phyloP scores from a whole-genome alignment of 2,113 vertebrate species.

The Laticauda colubrina region DNA sequence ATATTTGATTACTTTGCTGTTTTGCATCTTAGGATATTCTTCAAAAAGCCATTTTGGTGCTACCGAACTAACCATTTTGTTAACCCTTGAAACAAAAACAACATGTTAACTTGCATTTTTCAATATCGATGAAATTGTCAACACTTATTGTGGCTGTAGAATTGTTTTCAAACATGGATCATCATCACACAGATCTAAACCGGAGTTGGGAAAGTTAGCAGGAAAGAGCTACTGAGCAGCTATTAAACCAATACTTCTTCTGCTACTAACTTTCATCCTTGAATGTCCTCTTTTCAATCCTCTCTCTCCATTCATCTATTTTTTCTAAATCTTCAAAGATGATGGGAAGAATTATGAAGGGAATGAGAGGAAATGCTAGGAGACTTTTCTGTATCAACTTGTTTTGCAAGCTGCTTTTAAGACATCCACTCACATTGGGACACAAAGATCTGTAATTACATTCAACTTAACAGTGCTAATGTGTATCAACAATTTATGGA shows the following conservation, averaged over 20 bases:
- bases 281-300: background rate
- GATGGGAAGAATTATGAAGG: background rate
- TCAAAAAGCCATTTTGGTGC: conserved; percentile 69
- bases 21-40: conserved; percentile 68
- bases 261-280: background rate
- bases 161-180: background rate
- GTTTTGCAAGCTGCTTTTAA: background rate
- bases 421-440: background rate
- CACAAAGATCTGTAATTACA: background rate
- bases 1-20: conserved; percentile 61
- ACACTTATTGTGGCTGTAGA: background rate
- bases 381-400: background rate
- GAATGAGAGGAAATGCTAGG: background rate
- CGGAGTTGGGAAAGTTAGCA: background rate
- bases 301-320: background rate
- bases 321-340: background rate
- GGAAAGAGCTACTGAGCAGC: background rate
- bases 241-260: background rate
- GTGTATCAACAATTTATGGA: background rate
- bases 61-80: conserved; percentile 34
- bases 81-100: conserved; percentile 55
- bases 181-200: background rate
- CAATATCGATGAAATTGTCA: background rate
- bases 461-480: background rate
- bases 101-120: background rate